Conservation (phyloP, 2,888 invertebrate genomes). For the Ormyrus rosae region DNA sequence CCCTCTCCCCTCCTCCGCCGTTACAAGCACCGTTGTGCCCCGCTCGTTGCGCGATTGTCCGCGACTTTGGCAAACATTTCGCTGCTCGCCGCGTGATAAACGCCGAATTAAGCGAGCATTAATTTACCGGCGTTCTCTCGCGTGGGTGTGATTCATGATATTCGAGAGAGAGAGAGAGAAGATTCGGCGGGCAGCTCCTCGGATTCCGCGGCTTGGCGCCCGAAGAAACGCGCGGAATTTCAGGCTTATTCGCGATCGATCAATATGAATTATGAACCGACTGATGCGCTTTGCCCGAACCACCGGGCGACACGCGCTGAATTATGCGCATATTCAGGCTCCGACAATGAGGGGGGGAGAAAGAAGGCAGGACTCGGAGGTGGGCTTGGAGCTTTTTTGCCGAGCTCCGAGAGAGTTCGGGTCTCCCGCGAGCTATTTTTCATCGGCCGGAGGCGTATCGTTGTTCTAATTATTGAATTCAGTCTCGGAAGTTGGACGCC, state of each 20-base stretch:
- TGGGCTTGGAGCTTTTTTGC: too few relatives aligned
- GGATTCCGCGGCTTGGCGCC: conserved; percentile 26
- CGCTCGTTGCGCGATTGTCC: conserved; percentile 24
- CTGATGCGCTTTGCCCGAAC: conserved; percentile 33
- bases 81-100: conserved; percentile 68
- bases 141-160: conserved; percentile 73
- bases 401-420: too few relatives aligned
- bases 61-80: conserved; percentile 70
- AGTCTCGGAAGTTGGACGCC: too few relatives aligned
- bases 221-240: conserved; percentile 18
- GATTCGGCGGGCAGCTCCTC: neutral
- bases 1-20: conserved; percentile 23
- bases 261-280: conserved; percentile 57
- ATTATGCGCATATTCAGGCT: conserved; percentile 50
- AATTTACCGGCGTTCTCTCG: conserved; percentile 67
- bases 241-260: conserved; percentile 53
- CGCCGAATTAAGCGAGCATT: conserved; percentile 74
- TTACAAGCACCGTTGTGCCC: conserved; percentile 48
- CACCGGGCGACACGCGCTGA: conserved; percentile 20
- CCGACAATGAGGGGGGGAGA: conserved; percentile 11
- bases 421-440: neutral
- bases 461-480: conserved; percentile 20
- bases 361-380: too few relatives aligned
- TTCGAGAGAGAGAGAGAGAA: conserved; percentile 4
- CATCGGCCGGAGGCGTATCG: neutral